Evolutionary conservation across 1,140 invertebrate species (phyloP).

Genomic region (Conus betulinus): DNA sequence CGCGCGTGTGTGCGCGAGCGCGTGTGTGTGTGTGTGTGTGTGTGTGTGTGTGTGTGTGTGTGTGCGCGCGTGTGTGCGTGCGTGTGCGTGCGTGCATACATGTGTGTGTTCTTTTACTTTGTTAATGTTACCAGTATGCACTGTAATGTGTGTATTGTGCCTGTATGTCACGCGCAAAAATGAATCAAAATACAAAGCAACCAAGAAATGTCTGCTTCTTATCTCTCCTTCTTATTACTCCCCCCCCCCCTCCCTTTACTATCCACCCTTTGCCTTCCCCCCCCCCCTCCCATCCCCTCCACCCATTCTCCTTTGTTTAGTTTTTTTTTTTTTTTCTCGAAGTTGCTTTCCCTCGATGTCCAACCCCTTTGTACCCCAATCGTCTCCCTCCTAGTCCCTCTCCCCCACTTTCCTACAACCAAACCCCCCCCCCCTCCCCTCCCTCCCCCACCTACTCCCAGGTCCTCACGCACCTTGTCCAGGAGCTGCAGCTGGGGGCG

Average conservation of each 20-base stretch:
- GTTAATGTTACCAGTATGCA: too few species aligned
- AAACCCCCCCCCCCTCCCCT: neutral
- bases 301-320: neutral
- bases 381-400: neutral
- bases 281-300: neutral
- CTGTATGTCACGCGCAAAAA: too few species aligned
- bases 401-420: neutral
- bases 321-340: neutral
- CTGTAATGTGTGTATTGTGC: too few species aligned
- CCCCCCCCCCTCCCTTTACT: neutral
- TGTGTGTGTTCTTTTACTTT: neutral
- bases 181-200: too few species aligned
- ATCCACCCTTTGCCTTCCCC: neutral
- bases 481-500: neutral
- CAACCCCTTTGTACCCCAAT: neutral
- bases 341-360: neutral
- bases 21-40: too few species aligned
- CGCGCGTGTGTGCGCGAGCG: too few species aligned
- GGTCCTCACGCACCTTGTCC: neutral
- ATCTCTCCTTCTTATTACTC: neutral
- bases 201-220: too few species aligned
- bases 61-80: neutral
- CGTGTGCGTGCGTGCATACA: neutral
- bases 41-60: too few species aligned
- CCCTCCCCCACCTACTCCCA: neutral